Base-by-base conservation (phyloP, 1,140 invertebrate species). In the Cyclina sinensis region DNA sequence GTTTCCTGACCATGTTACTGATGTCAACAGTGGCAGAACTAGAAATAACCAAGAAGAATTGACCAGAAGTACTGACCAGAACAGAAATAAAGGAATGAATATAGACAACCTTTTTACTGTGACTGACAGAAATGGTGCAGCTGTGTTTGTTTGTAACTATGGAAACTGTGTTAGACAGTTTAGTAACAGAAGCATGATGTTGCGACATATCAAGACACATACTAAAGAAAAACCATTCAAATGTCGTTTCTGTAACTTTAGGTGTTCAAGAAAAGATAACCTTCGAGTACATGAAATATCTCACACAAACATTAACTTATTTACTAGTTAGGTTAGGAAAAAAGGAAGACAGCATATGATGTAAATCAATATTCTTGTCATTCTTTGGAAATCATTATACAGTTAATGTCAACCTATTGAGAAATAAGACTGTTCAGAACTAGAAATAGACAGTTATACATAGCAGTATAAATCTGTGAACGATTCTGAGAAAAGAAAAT, bases 151-250 rank as follows among this genome's bases (percentile, higher is more conserved):
- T 14, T 70, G 65, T 70, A 70, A 37, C 32, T 70, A 37, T 37
- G 65, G 2, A 3, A 39, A 70, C 21, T 70, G 65, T 16, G 0
- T 18, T 12, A 70, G 24, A 39, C 3, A 35, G 74, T 78, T 78
- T 54, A 2, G 14, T 2, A 4, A 12, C 18, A 30, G 39, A 35
- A 65, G 35, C 11, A 32, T 74, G 1, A 62, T 99, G 92, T 98
- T 98, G 95, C 98, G 98, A 85, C 98, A 99, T 94, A 97, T 98
- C 97, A 98, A 98, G 93, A 99, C 98, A 0, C 98, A 99, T 93
- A 91, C 87, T 1, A 88, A 88, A 18, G 91, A 90, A 18, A 91
- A 89, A 30, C 92, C 91, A 57, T 91, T 87, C 65, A 21, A 78
- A 30, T 92, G 91, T 84, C 51, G 59, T 21, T 82, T 88, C 3